Evolutionary conservation across 2,113 vertebrate species (phyloP), one percentile per base, ranked within the genome.

Genomic region (Hyperopisus bebe): DNA sequence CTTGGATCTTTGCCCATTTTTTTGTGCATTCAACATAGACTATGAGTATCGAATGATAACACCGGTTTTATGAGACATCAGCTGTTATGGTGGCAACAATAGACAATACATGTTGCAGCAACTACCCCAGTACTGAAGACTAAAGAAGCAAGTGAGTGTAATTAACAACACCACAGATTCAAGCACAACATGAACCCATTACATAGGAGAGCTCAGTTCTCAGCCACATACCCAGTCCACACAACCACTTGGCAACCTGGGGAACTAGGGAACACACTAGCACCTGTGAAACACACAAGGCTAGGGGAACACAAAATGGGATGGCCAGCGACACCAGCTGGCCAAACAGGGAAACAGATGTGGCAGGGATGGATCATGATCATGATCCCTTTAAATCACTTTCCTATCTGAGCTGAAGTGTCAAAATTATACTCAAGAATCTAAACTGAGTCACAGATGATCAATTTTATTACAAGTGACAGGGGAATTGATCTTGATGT

Each of bases 391-490:
- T 21, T 90, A 91, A 90, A 89, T 82, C 50, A 90, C 27, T 77
- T 90, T 90, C 51, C 51, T 50, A 82, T 51, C n/a, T 58, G 5
- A 31, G 47, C 19, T 80, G 83, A 55, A 88, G 70, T 44, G 44
- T 35, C 86, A 50, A 39, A 46, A 47, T 92, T 83, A 89, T 35
- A 62, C 39, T 80, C 62, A 89, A 19, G 66, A 88, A 88, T 80
- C 74, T 88, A 90, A 39, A 91, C 55, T 90, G 77, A 90, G 77
- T 89, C 70, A 89, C 85, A 88, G 24, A 17, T 50, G 86, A 87
- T 77, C 70, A 84, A 82, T 90, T 89, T 86, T 82, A 90, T 91
- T 80, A 89, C 70, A 91, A 10, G 85, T 66, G 86, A 90, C 89
- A 87, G 27, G 21, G 88, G 58, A 89, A 89, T 88, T 85, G 47